These are phyloP conservation scores for Rhinophrynus dorsalis DNA, from an alignment of 2,797 vertebrate genomes.

Conservation along the genomic window DNA sequence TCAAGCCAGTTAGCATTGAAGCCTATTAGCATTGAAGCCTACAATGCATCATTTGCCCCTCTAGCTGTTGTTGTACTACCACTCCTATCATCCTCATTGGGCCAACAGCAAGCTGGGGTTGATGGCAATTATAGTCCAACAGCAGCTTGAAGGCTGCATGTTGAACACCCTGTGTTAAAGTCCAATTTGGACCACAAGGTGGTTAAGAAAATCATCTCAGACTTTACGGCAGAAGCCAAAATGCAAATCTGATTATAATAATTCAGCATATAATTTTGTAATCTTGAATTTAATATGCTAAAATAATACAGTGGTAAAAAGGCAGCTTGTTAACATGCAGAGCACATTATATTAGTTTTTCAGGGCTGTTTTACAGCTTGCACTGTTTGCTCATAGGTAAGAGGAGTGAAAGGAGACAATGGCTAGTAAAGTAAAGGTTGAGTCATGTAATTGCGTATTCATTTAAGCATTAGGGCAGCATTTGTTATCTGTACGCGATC, in stretches of 20 bases:
- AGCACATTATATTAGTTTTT: conserved; percentile 38
- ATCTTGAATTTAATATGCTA: conserved; percentile 45
- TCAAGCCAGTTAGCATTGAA: too few relatives aligned
- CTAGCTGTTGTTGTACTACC: too few relatives aligned
- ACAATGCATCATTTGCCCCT: too few relatives aligned
- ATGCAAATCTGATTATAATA: conserved; percentile 40
- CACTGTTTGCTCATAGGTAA: conserved; percentile 47
- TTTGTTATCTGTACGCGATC: conserved; percentile 46
- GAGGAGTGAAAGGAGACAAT: conserved; percentile 34
- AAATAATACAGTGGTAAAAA: conserved; percentile 28
- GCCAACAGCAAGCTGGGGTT: too few relatives aligned
- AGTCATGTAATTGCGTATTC: conserved; percentile 48
- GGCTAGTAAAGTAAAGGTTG: conserved; percentile 42
- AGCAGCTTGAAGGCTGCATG: too few relatives aligned
- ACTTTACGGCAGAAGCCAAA: neutral
- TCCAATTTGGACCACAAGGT: neutral
- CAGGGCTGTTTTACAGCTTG: conserved; percentile 28
- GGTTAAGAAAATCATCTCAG: conserved; percentile 2
- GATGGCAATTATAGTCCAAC: too few relatives aligned
- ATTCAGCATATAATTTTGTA: conserved; percentile 30
- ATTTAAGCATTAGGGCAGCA: conserved; percentile 47
- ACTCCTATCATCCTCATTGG: too few relatives aligned
- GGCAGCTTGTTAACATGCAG: conserved; percentile 42
- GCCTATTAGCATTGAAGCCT: too few relatives aligned
- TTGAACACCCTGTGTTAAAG: too few relatives aligned